Percentiles rank a stretch among this genome's conserved stretches.
phyloP scores from a whole-genome alignment of 2,888 invertebrate species.

The Antheraea assamensis region DNA sequence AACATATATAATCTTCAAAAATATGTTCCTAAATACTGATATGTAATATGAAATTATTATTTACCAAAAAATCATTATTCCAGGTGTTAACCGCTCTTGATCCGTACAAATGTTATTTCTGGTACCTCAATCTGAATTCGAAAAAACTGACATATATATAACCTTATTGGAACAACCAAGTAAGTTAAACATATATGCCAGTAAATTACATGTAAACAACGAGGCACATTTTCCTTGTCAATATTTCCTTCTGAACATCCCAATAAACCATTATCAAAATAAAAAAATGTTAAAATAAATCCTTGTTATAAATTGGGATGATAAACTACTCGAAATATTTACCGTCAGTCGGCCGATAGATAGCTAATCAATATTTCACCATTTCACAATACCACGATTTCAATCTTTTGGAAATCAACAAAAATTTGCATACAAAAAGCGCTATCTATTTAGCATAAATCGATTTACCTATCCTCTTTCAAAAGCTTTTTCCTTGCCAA shows the following conservation, averaged over 20 bases:
- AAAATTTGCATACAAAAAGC: constrained; percentile 81
- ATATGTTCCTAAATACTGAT: neutral
- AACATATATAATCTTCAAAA: neutral
- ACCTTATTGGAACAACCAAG: neutral
- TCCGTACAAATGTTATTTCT: too few relatives aligned
- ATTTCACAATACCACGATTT: constrained; percentile 74
- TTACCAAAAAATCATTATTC: too few relatives aligned
- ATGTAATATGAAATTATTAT: too few relatives aligned
- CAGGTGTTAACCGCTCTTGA: too few relatives aligned
- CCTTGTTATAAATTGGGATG: constrained; percentile 41
- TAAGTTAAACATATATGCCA: neutral
- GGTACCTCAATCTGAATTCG: too few relatives aligned
- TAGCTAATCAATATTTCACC: constrained; percentile 67
- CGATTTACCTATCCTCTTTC: constrained; percentile 80
- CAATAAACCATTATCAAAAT: constrained; percentile 17
- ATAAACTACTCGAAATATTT: constrained; percentile 45
- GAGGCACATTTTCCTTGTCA: constrained; percentile 1
- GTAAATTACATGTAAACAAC: too few relatives aligned
- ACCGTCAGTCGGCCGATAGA: constrained; percentile 42
- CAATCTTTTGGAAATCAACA: constrained; percentile 79
- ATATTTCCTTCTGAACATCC: neutral
- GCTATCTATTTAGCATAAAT: constrained; percentile 80
- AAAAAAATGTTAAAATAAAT: constrained; percentile 34
- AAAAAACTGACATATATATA: neutral
- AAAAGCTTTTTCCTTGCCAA: constrained; percentile 77